phyloP scores from a whole-genome alignment of 1,140 invertebrate species.

The Cephus cinctus region DNA sequence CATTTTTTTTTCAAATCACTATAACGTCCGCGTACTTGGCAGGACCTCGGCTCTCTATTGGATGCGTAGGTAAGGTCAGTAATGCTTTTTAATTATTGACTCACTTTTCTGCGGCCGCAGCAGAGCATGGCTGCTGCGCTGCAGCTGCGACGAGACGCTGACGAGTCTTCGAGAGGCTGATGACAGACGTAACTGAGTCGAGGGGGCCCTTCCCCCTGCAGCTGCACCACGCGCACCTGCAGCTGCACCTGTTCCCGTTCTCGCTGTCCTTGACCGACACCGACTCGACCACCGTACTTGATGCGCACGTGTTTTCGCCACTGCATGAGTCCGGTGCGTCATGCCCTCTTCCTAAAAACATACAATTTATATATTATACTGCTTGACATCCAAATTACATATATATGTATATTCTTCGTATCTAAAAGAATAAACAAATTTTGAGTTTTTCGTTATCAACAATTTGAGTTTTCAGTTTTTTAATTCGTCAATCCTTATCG shows the following conservation, averaged over 20 bases:
- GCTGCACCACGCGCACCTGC: slow-evolving; percentile 55
- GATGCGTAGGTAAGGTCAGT: no score
- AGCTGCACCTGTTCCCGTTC: slow-evolving; percentile 49
- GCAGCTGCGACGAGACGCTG: slow-evolving; percentile 45
- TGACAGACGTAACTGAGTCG: slow-evolving; percentile 53
- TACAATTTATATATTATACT: no score
- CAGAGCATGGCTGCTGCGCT: slow-evolving; percentile 69
- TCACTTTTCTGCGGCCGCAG: slow-evolving; percentile 82
- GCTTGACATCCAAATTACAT: no score
- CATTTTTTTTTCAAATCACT: no score
- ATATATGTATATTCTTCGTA: no score
- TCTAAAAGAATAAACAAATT: no score
- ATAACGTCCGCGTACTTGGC: no score
- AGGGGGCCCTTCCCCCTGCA: slow-evolving; percentile 50
- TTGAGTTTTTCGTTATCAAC: no score
- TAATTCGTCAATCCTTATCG: no score
- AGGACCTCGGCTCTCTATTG: no score
- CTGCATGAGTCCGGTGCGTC: slow-evolving; percentile 57
- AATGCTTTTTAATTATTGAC: no score
- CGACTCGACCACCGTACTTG: slow-evolving; percentile 59
- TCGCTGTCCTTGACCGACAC: slow-evolving; percentile 54
- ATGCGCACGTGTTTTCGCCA: slow-evolving; percentile 59
- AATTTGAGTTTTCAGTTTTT: no score
- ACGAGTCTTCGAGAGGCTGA: slow-evolving; percentile 43
- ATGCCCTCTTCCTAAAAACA: slow-evolving; percentile 52